Evolutionary conservation across 2,888 invertebrate species (phyloP), one percentile per base, ranked within the genome.

Genomic region (Hedychridium roseum): DNA sequence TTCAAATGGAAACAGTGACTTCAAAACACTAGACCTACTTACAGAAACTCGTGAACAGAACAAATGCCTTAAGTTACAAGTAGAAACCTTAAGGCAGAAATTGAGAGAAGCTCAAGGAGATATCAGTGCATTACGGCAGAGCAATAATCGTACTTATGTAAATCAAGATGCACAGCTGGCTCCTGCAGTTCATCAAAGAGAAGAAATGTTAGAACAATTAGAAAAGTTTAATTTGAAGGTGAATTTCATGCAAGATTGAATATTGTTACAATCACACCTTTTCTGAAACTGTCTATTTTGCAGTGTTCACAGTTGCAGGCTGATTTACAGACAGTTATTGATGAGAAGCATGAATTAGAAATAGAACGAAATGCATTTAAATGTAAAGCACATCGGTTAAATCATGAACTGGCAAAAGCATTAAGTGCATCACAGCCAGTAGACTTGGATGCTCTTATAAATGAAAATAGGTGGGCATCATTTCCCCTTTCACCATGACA

Each of bases 281-380:
- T 20, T 35, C 36, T 3, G 16, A n/a, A n/a, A n/a, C n/a, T n/a
- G n/a, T 40, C 20, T 34, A 41, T 42, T 49, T 71, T 75, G 30
- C 71, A 90, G 87, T 89, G 86, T 73, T 83, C 84, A 57, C 90
- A 91, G 78, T 78, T 92, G 36, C 87, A 89, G 67, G 81, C 86
- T 34, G 92, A 94, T 78, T 82, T 93, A 21, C 86, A 91, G 73
- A 85, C 88, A 3, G 84, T 91, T 18, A 77, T 93, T 32, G 93
- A 93, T 76, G 93, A 93, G 73, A 93, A 92, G 71, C 92, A 92
- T 70, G 93, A 93, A 71, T 77, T 90, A 21, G 86, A 88, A 12
- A 87, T 86, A 3, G 92, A 93, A 73, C 82, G 92, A 50, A 92
- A 93, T 76, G 89, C 90, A 16, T 92, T 90, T 71, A 90, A 91